Evolutionary conservation across 2,113 vertebrate genomes (phyloP), one percentile per base, ranked within the genome.

Genomic region (Periophthalmus modestus): DNA sequence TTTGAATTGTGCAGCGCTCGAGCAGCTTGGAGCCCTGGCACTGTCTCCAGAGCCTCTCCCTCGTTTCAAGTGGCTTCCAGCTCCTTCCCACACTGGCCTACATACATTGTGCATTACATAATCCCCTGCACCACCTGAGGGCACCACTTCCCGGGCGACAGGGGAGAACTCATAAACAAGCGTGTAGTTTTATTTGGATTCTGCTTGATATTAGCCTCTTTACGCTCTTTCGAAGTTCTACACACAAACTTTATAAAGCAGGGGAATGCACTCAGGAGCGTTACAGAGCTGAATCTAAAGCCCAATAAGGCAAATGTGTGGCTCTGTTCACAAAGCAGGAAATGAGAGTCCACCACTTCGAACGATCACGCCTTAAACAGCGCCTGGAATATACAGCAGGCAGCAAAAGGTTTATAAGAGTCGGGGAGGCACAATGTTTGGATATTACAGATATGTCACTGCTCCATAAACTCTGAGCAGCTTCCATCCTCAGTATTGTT

Each of bases 141-240:
- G 85, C 71, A 85, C 71, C 58, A 9, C 65, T 52, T 84, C 68
- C 66, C 50, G 23, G 88, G 79, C 68, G 59, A 80, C 81, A 58
- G 34, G 68, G 72, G 61, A 65, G 82, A 83, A 81, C 82, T 85
- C 80, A 82, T 85, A 87, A 89, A 88, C 87, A 87, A 78, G 78
- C 65, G 77, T 18, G 71, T 58, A 72, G 79, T 86, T 79, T 80
- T 77, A 58, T 87, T 78, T 82, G 68, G 77, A 73, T 81, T 75
- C 75, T 77, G 79, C 48, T 74, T 74, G 58, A 80, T 72, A 82
- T 88, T 80, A 89, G 84, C 80, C 72, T 85, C 77, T 84, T 77
- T 71, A 73, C 47, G 66, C 66, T 58, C 43, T 82, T 72, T 77
- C 63, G 79, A 84, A 79, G 54, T 85, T 81, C 11, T 58, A 69